These are phyloP conservation scores for Sakesphorus luctuosus DNA, from an alignment of 2,113 vertebrate genomes.

Conservation along the genomic window DNA sequence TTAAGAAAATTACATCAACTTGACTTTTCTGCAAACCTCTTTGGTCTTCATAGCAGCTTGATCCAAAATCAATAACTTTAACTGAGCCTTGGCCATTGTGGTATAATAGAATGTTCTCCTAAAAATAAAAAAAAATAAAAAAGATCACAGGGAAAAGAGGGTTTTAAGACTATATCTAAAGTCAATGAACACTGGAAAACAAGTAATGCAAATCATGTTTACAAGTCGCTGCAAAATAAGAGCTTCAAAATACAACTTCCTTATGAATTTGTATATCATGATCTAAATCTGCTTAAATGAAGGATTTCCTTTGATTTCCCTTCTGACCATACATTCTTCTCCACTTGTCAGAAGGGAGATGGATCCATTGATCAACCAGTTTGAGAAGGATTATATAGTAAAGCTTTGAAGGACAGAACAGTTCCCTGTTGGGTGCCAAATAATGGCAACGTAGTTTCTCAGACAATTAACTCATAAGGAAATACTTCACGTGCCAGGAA, in stretches of 20 bases:
- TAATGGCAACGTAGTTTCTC: not conserved
- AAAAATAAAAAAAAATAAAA: not conserved
- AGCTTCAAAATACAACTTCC: too few species aligned
- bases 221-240: too few species aligned
- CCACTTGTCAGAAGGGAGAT: not conserved
- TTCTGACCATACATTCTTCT: not conserved
- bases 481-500: not conserved
- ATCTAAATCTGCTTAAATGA: not conserved
- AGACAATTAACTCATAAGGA: not conserved
- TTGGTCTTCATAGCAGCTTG: constrained; percentile 94
- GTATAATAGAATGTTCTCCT: constrained; percentile 93
- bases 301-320: not conserved
- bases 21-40: constrained; percentile 81
- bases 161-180: not conserved
- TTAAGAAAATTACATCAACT: constrained; percentile 69
- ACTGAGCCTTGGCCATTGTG: constrained; percentile 89
- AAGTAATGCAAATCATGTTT: not conserved
- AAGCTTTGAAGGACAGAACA: not conserved
- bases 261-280: too few species aligned
- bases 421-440: not conserved
- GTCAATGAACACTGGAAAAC: not conserved
- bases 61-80: constrained; percentile 97
- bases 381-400: not conserved
- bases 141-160: not conserved
- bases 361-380: not conserved